Evolutionary conservation across 1,140 invertebrate species (phyloP).

Genomic region (Drosophila bocqueti): DNA sequence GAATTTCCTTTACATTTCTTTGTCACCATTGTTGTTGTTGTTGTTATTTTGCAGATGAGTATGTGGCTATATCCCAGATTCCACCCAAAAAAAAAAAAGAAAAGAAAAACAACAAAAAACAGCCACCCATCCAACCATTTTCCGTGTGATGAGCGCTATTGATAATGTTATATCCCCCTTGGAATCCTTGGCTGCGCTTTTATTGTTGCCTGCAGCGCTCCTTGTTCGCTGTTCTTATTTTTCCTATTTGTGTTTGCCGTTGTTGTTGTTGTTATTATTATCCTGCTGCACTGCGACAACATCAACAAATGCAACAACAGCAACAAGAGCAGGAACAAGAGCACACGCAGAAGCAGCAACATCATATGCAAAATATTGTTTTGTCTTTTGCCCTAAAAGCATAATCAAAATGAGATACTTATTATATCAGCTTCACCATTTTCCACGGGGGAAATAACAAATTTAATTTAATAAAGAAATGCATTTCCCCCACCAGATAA

Average conservation of each 20-base stretch:
- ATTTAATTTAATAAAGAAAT: slow-evolving; percentile 48
- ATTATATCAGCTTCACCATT: slow-evolving; percentile 17
- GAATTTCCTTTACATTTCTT: slow-evolving; percentile 51
- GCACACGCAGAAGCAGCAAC: slow-evolving; percentile 1
- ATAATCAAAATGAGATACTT: slow-evolving; percentile 36
- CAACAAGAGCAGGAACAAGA: slow-evolving; percentile 1
- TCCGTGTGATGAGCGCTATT: slow-evolving; percentile 71
- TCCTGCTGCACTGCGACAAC: slow-evolving; percentile 50
- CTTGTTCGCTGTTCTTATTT: slow-evolving; percentile 33
- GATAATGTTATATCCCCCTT: slow-evolving; percentile 57
- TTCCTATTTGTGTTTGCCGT: slow-evolving; percentile 5
- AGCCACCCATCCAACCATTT: slow-evolving; percentile 9
- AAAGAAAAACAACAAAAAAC: background rate
- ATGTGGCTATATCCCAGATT: slow-evolving; percentile 17
- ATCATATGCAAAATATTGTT: slow-evolving; percentile 45
- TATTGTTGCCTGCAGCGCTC: slow-evolving; percentile 56
- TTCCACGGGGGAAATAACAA: slow-evolving; percentile 21
- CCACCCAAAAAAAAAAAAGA: background rate
- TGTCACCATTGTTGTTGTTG: slow-evolving; percentile 31
- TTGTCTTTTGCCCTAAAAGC: slow-evolving; percentile 31
- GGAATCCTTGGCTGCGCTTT: slow-evolving; percentile 44
- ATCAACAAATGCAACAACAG: slow-evolving; percentile 20
- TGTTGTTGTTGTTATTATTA: slow-evolving; percentile 22
- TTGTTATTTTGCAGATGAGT: slow-evolving; percentile 45
- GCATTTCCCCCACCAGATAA: background rate